phyloP scores from a whole-genome alignment of 2,113 vertebrate genomes.

The Lutjanus erythropterus region DNA sequence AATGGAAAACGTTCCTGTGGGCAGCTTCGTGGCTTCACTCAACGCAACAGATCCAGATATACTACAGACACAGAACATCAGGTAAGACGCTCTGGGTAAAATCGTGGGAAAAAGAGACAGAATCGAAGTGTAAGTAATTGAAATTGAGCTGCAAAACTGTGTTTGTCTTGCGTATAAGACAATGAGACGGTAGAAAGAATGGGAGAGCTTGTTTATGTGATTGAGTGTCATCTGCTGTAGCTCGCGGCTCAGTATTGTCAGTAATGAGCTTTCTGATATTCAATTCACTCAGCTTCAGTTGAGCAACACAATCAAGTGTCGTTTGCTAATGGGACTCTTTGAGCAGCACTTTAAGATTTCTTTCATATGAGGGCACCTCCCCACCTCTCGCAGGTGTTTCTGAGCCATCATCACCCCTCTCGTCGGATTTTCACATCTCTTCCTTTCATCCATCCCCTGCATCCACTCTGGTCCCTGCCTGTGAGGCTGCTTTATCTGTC shows the following conservation, averaged over 20 bases:
- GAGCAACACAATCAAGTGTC: neutral
- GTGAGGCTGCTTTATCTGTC: neutral
- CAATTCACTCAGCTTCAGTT: neutral
- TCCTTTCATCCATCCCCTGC: neutral
- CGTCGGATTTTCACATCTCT: neutral
- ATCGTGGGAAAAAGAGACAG: neutral
- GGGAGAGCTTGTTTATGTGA: neutral
- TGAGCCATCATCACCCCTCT: slow-evolving; percentile 2
- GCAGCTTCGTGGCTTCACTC: slow-evolving; percentile 90
- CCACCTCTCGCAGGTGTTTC: neutral
- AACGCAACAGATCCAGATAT: slow-evolving; percentile 96
- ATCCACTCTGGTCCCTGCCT: neutral
- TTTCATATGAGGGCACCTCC: neutral
- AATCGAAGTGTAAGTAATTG: neutral
- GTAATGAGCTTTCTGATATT: slow-evolving; percentile 13
- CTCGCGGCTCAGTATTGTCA: neutral
- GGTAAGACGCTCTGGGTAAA: slow-evolving; percentile 81
- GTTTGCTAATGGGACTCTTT: neutral
- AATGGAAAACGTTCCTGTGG: slow-evolving; percentile 91
- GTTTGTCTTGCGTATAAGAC: neutral
- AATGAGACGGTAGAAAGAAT: neutral
- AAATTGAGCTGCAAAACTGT: neutral
- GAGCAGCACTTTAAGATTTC: slow-evolving; percentile 4
- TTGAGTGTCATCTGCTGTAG: slow-evolving; percentile 1
- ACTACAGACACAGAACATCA: slow-evolving; percentile 92